phyloP scores from a whole-genome alignment of 2,797 vertebrate species.

The Acropternis orthonyx region DNA sequence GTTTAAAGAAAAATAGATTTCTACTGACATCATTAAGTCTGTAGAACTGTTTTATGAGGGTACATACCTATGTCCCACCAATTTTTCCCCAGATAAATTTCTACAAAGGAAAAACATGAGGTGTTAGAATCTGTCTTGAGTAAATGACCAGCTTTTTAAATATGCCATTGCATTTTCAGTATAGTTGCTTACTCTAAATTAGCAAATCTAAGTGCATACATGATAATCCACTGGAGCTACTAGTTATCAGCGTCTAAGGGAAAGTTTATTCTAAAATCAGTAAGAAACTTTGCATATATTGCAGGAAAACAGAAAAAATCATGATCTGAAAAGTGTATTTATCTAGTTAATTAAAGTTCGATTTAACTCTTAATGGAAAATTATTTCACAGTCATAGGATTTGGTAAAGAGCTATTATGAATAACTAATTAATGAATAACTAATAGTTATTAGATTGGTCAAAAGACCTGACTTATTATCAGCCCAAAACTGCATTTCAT shows the following conservation, averaged over 20 bases:
- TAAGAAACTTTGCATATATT: constrained; percentile 13
- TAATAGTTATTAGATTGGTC: background rate
- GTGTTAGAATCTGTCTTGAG: background rate
- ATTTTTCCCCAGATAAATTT: background rate
- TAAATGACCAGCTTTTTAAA: constrained; percentile 31
- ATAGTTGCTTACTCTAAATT: constrained; percentile 55
- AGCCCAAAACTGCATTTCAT: background rate
- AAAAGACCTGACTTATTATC: background rate
- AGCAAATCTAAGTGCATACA: background rate
- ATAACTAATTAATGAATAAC: background rate
- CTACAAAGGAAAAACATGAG: background rate
- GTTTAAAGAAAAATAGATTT: background rate
- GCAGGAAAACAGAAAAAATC: background rate
- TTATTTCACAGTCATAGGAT: background rate
- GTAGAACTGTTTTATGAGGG: background rate
- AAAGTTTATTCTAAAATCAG: constrained; percentile 64
- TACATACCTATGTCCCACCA: background rate
- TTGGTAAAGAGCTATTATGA: background rate
- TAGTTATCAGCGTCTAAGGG: constrained; percentile 26
- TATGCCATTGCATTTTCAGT: constrained; percentile 24
- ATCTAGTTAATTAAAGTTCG: background rate
- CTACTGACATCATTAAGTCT: background rate
- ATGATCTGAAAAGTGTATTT: background rate
- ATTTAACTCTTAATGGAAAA: background rate
- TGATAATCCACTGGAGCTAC: background rate